These are phyloP conservation scores for Erethizon dorsatum DNA, from an alignment of 2,797 vertebrate species.

Conservation along the genomic window DNA sequence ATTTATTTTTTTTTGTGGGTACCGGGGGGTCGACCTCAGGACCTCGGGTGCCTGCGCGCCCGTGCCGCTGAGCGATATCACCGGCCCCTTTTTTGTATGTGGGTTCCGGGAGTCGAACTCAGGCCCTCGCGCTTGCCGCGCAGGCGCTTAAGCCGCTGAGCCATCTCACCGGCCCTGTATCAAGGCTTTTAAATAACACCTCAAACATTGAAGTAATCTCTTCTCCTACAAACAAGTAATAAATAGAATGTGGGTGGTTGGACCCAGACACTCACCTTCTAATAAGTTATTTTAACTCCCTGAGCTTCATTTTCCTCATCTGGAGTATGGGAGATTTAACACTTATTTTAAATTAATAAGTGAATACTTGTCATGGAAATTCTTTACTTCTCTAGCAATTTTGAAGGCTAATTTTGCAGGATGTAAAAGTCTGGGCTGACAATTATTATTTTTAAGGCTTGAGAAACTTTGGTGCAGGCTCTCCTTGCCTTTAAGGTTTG, in stretches of 20 bases:
- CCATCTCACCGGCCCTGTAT: too few relatives aligned
- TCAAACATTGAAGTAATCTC: neutral
- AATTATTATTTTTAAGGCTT: neutral
- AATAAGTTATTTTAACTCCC: neutral
- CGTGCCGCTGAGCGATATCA: too few relatives aligned
- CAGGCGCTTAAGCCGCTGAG: too few relatives aligned
- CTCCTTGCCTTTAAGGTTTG: neutral
- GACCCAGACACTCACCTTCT: neutral
- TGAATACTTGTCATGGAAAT: neutral
- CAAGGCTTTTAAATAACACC: neutral
- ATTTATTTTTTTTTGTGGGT: too few relatives aligned
- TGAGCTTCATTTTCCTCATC: neutral
- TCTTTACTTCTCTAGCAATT: neutral
- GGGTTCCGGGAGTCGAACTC: too few relatives aligned
- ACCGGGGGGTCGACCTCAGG: too few relatives aligned
- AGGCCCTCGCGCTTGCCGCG: too few relatives aligned
- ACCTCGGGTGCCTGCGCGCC: too few relatives aligned
- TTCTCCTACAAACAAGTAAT: neutral
- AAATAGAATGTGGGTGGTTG: neutral
- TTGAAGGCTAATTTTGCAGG: neutral
- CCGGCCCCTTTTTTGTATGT: too few relatives aligned
- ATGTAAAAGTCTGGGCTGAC: neutral
- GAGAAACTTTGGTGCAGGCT: neutral
- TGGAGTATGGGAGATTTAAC: neutral
- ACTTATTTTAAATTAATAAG: neutral